Base-by-base conservation (phyloP, 2,797 vertebrate genomes). In the Eulemur mongoz region DNA sequence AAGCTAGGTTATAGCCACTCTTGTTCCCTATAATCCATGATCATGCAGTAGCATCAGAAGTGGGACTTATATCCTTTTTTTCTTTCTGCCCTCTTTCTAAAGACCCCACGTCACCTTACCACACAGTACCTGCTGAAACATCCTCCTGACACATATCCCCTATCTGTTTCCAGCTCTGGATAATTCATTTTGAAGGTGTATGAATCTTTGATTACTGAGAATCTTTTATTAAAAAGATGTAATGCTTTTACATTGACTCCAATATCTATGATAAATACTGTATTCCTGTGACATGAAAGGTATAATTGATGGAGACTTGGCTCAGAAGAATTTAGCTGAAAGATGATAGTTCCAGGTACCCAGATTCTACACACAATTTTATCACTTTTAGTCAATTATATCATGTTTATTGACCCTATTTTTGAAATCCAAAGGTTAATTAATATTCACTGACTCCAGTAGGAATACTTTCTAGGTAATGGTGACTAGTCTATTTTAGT, bases 181-280 rank as follows among this genome's bases (percentile, higher is more conserved):
- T 96, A 97, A 97, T 96, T 95, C 50, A 95, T 32, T 93, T 94
- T 97, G 73, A 95, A 97, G 84, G 48, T 96, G 18, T 89, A 97
- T 98, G 93, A 97, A 98, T 98, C 97, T 98, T 97, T 97, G 95
- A 97, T 98, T 96, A 95, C 92, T 94, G 54, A 72, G 45, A 81
- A 81, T 93, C 38, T 88, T 89, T 96, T 93, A 98, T 98, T 98
- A 97, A 98, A 98, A 98, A 90, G 82, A 96, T 97, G 95, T 95
- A 97, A 97, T 89, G 86, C 91, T 97, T 97, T 92, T 96, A 95
- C 87, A 93, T 86, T 97, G 94, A 96, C 85, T 95, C 35, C 61
- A 95, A 81, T 95, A 96, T 52, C 93, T 96, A 86, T 94, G 95
- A 97, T 94, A 98, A 98, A 97, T 97, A 63, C 90, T 92, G 63